Conservation (phyloP, 2,797 vertebrate genomes). For the Oreochromis mossambicus region DNA sequence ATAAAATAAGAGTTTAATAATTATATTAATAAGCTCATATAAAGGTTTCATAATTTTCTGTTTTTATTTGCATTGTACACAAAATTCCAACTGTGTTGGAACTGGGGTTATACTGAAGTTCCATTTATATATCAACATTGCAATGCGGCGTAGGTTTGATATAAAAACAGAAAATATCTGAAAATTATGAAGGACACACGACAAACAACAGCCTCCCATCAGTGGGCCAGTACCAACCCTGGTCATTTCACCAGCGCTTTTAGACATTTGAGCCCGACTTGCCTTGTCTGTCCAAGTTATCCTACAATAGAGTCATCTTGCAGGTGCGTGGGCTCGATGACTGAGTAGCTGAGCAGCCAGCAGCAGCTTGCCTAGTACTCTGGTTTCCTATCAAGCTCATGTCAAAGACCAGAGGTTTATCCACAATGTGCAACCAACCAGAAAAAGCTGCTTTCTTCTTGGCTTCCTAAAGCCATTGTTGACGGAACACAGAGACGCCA, state of each 20-base stretch:
- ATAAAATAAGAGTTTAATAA: background rate
- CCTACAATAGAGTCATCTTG: background rate
- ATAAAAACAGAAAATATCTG: background rate
- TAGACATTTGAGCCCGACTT: background rate
- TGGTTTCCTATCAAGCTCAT: background rate
- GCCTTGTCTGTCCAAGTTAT: background rate
- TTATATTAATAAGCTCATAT: background rate
- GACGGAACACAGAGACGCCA: fast-evolving
- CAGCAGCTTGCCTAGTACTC: background rate
- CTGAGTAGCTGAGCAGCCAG: background rate
- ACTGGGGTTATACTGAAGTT: background rate
- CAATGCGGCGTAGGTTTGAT: background rate
- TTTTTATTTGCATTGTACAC: background rate
- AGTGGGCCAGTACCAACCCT: background rate
- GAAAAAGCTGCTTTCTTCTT: background rate
- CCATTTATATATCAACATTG: background rate
- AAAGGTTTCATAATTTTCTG: fast-evolving
- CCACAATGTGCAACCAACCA: background rate
- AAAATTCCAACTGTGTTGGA: background rate
- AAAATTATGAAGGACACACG: background rate
- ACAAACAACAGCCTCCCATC: fast-evolving
- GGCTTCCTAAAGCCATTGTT: background rate
- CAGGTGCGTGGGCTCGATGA: background rate
- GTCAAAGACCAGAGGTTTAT: background rate
- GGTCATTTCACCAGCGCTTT: background rate